Evolutionary conservation across 2,797 vertebrate genomes (phyloP).

Genomic region (Labeo calbasu): DNA sequence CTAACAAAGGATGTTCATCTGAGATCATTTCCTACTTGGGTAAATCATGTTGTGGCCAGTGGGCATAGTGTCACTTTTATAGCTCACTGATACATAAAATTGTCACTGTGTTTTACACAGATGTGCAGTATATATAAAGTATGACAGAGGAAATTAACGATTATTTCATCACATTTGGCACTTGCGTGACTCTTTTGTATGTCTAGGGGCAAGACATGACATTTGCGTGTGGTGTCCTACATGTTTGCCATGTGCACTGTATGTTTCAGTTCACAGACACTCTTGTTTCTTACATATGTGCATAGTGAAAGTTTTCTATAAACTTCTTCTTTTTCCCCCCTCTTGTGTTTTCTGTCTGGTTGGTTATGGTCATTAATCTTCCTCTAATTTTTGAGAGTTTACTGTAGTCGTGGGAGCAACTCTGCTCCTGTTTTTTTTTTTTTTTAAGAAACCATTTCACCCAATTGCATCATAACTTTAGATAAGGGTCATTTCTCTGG

Average conservation of each 20-base stretch:
- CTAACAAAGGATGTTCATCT: neutral
- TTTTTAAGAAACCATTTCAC: constrained; percentile 29
- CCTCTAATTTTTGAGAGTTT: constrained; percentile 38
- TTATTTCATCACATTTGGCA: neutral
- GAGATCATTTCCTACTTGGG: neutral
- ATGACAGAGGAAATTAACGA: neutral
- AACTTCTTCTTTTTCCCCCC: neutral
- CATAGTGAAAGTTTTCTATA: constrained; percentile 17
- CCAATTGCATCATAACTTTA: constrained; percentile 50
- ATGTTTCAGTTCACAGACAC: neutral
- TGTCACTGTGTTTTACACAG: constrained; percentile 7
- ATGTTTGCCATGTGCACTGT: constrained; percentile 1
- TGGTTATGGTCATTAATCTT: constrained; percentile 33
- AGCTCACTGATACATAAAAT: constrained; percentile 9
- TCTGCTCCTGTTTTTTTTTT: constrained; percentile 13
- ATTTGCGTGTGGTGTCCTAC: constrained; percentile 19
- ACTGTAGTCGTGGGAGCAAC: constrained; percentile 35
- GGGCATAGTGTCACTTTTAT: constrained; percentile 23
- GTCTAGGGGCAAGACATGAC: constrained; percentile 33
- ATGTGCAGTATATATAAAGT: constrained; percentile 2
- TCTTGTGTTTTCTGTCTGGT: constrained; percentile 8
- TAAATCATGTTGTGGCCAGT: constrained; percentile 5
- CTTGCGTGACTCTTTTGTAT: neutral
- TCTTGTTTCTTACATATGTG: constrained; percentile 6
- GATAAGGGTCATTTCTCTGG: constrained; percentile 36